These are phyloP conservation scores for Drosophila lacicola DNA, from an alignment of 2,888 invertebrate species.

Conservation along the genomic window DNA sequence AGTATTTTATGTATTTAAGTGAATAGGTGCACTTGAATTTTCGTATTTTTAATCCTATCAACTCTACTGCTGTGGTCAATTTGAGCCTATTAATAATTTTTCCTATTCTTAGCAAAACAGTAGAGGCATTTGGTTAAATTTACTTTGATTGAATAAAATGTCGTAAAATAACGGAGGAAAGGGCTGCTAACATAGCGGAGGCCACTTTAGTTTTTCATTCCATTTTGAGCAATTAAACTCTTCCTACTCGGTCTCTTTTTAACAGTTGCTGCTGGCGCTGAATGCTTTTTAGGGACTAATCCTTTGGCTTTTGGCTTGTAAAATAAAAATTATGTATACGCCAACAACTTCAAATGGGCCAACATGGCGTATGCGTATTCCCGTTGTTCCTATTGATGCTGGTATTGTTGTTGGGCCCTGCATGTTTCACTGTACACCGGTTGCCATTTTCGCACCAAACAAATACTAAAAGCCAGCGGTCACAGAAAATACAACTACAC, in stretches of 20 bases:
- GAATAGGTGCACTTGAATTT: no score
- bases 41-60: neutral
- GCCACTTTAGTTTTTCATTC: constrained; percentile 55
- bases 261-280: constrained; percentile 44
- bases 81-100: constrained; percentile 8
- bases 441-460: constrained; percentile 71
- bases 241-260: constrained; percentile 55
- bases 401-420: constrained; percentile 31
- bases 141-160: constrained; percentile 72
- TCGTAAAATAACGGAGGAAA: constrained; percentile 49
- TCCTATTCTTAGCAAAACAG: constrained; percentile 23
- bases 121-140: constrained; percentile 58
- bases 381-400: constrained; percentile 45
- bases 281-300: constrained; percentile 48
- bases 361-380: constrained; percentile 69
- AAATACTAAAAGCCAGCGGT: constrained; percentile 62
- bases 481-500: constrained; percentile 52
- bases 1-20: neutral
- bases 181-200: constrained; percentile 31
- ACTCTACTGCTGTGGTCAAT: neutral
- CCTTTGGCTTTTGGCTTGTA: constrained; percentile 56
- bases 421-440: constrained; percentile 75
- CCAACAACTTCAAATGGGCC: constrained; percentile 74
- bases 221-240: constrained; percentile 75
- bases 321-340: constrained; percentile 77